A percentile compares a stretch with the other conserved stretches of the same genome.
These are phyloP conservation scores for Abrostola tripartita DNA, from an alignment of 2,888 invertebrate genomes.

Conservation along the genomic window DNA sequence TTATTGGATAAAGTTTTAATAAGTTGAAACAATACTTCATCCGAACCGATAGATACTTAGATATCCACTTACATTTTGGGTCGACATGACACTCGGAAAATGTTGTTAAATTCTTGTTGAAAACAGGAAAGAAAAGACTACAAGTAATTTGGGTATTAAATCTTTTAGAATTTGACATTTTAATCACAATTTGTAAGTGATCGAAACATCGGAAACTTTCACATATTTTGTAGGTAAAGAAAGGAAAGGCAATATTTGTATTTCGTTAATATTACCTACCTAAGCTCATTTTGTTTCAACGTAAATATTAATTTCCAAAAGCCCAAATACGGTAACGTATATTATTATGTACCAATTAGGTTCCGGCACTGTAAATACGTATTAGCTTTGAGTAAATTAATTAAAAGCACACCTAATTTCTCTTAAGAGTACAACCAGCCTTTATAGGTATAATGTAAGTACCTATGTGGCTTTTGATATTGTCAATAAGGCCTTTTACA, in stretches of 20 bases:
- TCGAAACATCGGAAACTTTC: too few species aligned
- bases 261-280: background rate
- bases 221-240: too few species aligned
- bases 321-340: background rate
- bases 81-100: slow-evolving; percentile 5
- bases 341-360: background rate
- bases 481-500: too few species aligned
- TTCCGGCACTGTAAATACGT: slow-evolving; percentile 1
- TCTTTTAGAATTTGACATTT: too few species aligned
- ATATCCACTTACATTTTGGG: slow-evolving; percentile 13
- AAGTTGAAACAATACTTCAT: slow-evolving; percentile 52
- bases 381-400: slow-evolving; percentile 5
- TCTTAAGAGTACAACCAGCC: background rate
- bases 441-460: background rate
- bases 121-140: background rate
- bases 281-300: background rate
- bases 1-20: slow-evolving; percentile 59
- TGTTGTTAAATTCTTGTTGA: background rate
- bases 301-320: slow-evolving; percentile 6
- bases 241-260: background rate
- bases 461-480: too few species aligned
- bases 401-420: slow-evolving; percentile 3
- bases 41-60: slow-evolving; percentile 31
- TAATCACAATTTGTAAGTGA: too few species aligned
- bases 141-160: background rate